These are phyloP conservation scores for Sisyra terminalis DNA, from an alignment of 2,888 invertebrate species.

Conservation along the genomic window DNA sequence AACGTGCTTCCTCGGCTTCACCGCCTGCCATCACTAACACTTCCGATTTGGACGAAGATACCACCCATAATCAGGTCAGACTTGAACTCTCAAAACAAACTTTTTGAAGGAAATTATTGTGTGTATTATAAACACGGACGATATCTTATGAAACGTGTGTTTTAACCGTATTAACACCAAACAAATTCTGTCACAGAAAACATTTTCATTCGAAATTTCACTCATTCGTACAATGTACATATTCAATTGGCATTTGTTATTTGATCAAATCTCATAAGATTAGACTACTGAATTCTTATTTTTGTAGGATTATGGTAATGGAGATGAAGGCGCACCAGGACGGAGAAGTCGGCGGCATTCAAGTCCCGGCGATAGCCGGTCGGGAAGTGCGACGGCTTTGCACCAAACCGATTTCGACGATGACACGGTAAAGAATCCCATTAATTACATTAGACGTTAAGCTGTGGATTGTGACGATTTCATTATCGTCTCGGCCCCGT, in stretches of 20 bases:
- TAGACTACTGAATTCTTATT: neutral
- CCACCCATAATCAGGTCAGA: slow-evolving; percentile 8
- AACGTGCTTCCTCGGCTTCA: neutral
- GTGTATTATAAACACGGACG: neutral
- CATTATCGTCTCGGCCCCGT: too few species aligned
- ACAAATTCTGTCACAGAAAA: slow-evolving; percentile 4
- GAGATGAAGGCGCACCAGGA: slow-evolving; percentile 40
- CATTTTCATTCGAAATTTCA: neutral
- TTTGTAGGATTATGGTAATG: slow-evolving; percentile 45
- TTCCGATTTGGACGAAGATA: slow-evolving; percentile 7
- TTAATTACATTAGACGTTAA: too few species aligned
- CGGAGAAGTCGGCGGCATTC: slow-evolving; percentile 45
- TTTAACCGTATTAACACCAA: neutral
- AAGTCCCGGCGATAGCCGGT: slow-evolving; percentile 50
- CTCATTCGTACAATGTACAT: neutral
- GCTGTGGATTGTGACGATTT: too few species aligned
- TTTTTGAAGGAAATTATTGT: neutral
- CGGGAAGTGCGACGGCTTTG: slow-evolving; percentile 45
- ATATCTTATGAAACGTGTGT: neutral
- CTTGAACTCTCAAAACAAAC: neutral
- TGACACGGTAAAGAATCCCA: slow-evolving; percentile 33
- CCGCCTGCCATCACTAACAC: slow-evolving; percentile 9
- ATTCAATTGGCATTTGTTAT: neutral
- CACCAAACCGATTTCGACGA: slow-evolving; percentile 38
- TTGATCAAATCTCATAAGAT: neutral